Evolutionary conservation across 2,113 vertebrate species (phyloP), one percentile per base, ranked within the genome.

Genomic region (Crypturellus undulatus): DNA sequence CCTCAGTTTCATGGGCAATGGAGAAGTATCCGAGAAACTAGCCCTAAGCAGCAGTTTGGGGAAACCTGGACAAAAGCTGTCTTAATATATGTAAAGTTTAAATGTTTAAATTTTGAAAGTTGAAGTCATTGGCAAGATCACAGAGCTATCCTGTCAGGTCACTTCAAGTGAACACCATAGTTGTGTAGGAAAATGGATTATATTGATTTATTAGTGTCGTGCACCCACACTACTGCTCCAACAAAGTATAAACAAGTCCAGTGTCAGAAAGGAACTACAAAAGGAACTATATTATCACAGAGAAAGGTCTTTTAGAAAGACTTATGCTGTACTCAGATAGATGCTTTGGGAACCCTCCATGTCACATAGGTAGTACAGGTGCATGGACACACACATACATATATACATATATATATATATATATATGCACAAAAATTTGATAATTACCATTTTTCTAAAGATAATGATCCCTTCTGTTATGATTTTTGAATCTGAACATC

Each of bases 381-480:
- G 9, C 5, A 19, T 8, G 21, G 9, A 32, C 25, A 42, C 6
- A 8, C 2, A 5, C 10, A 52, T 24, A 7, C 16, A 12, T 22
- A 17, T 3, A 30, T 8, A 49, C 21, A 49, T 49, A 49, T 12
- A 12, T 22, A 17, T 3, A 30, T 8, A 49, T 21, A 49, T 49
- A 49, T 12, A 49, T 20, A 20, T 3, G 26, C 6, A 52, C 20
- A 6, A 7, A 88, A 26, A 49, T 9, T 54, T 67, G 9, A 62
- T 28, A 83, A 54, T 22, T 56, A 56, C 3, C 25, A 15, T 10
- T 42, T 87, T 91, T 79, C 25, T 17, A 38, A 75, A 11, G 32
- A 26, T 65, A 65, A 14, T 0, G 0, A 59, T 67, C 65, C 28
- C 19, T 56, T 56, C 42, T 58, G 5, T 21, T 73, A 21, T 72